Percentiles rank a stretch among this genome's conserved stretches.
Evolutionary conservation across 2,797 vertebrate genomes (phyloP).

Genomic region (Anguilla obscura): DNA sequence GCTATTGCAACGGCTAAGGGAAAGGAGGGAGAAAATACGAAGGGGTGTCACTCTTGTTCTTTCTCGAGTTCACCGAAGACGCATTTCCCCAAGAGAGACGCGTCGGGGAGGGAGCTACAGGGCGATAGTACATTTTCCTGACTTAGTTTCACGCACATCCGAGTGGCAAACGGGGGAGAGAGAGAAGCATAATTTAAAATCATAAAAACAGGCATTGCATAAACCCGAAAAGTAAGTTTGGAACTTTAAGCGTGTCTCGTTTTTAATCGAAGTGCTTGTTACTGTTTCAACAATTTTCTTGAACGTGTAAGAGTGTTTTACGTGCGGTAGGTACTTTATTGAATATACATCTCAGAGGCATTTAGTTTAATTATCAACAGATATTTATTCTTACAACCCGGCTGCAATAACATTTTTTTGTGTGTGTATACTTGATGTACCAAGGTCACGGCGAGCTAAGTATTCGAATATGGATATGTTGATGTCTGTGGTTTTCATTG

Average conservation of each 20-base stretch:
- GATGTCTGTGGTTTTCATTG: neutral
- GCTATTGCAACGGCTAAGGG: slow-evolving; percentile 46
- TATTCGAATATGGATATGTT: neutral
- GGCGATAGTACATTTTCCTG: slow-evolving; percentile 40
- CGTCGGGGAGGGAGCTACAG: slow-evolving; percentile 62
- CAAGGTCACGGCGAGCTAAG: neutral
- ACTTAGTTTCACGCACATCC: slow-evolving; percentile 42
- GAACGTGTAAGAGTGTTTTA: neutral
- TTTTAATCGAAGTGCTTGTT: neutral
- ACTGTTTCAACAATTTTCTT: neutral
- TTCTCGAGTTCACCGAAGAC: slow-evolving; percentile 53
- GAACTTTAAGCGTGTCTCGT: neutral
- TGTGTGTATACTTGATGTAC: neutral
- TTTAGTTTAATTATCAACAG: neutral
- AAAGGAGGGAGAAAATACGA: slow-evolving; percentile 46
- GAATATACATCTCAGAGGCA: neutral
- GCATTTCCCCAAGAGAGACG: slow-evolving; percentile 59
- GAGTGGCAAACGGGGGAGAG: slow-evolving; percentile 34
- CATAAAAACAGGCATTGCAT: neutral
- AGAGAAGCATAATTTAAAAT: slow-evolving; percentile 1
- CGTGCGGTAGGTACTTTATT: neutral
- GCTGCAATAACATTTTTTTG: neutral
- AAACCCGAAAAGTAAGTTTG: slow-evolving; percentile 19
- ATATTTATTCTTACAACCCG: neutral
- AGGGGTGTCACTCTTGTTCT: slow-evolving; percentile 61